These are phyloP conservation scores for Apis florea DNA, from an alignment of 1,140 invertebrate species.

Conservation along the genomic window DNA sequence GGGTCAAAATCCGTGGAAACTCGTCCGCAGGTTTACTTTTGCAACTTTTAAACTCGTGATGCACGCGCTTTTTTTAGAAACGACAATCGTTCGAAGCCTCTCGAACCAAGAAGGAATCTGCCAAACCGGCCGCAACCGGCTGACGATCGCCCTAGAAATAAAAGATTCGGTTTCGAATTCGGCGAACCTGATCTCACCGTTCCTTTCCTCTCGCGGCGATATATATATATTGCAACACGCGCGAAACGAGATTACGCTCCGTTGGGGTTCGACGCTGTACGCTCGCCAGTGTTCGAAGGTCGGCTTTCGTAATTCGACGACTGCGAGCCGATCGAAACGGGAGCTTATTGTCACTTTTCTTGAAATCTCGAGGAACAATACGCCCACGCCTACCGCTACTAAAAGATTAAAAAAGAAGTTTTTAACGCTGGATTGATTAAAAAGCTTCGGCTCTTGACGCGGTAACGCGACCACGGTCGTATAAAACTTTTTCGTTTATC, in stretches of 20 bases:
- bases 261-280: too few relatives aligned
- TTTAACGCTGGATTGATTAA: too few relatives aligned
- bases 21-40: neutral
- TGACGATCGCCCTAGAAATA: constrained; percentile 18
- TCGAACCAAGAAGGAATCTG: neutral
- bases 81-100: neutral
- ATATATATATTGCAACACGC: neutral
- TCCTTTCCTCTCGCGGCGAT: neutral
- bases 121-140: neutral
- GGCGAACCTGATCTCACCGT: neutral
- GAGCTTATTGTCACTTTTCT: neutral
- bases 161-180: constrained; percentile 17
- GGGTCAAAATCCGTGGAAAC: neutral
- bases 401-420: too few relatives aligned
- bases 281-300: constrained; percentile 2
- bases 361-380: neutral
- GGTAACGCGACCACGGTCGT: too few relatives aligned
- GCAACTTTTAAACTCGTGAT: neutral
- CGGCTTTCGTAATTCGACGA: neutral
- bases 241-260: neutral
- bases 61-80: constrained; percentile 9
- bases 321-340: neutral
- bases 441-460: too few relatives aligned
- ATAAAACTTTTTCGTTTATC: too few relatives aligned
- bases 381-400: too few relatives aligned